phyloP scores from a whole-genome alignment of 2,797 vertebrate genomes.

The Chelmon rostratus region DNA sequence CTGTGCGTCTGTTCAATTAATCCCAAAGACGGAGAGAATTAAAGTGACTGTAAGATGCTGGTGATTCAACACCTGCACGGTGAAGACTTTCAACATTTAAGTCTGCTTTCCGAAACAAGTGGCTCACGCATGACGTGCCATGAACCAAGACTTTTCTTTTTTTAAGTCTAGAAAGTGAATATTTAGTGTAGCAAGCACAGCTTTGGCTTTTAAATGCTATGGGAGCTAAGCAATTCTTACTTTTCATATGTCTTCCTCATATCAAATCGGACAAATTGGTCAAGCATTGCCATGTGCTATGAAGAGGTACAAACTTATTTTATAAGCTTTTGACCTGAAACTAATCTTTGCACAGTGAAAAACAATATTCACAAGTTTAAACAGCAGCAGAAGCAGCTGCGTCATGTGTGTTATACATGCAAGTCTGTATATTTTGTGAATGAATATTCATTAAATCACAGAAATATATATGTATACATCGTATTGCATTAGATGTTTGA shows the following conservation, averaged over 20 bases:
- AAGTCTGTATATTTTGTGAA: constrained; percentile 49
- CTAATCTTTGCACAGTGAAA: constrained; percentile 11
- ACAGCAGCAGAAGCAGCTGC: constrained; percentile 15
- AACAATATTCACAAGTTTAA: constrained; percentile 2
- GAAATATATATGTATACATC: constrained; percentile 13
- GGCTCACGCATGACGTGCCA: constrained; percentile 21
- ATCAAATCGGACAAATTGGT: constrained; percentile 5
- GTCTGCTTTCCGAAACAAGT: constrained; percentile 17
- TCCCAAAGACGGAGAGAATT: neutral
- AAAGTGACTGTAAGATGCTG: constrained; percentile 1
- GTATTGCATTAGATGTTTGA: constrained; percentile 19
- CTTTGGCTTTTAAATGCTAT: constrained; percentile 51
- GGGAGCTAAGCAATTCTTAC: constrained; percentile 32
- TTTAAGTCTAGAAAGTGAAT: constrained; percentile 31
- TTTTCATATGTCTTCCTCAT: constrained; percentile 6
- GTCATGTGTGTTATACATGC: constrained; percentile 66
- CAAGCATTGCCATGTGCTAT: neutral
- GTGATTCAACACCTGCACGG: constrained; percentile 1
- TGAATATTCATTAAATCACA: constrained; percentile 43
- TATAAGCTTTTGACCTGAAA: constrained; percentile 20
- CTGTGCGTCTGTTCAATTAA: constrained; percentile 13
- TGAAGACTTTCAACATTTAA: constrained; percentile 12
- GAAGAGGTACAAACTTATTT: constrained; percentile 3
- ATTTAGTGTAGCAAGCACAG: constrained; percentile 43
- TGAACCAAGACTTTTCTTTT: constrained; percentile 41